phyloP scores from a whole-genome alignment of 1,140 invertebrate genomes.

The Saccostrea glomerata region DNA sequence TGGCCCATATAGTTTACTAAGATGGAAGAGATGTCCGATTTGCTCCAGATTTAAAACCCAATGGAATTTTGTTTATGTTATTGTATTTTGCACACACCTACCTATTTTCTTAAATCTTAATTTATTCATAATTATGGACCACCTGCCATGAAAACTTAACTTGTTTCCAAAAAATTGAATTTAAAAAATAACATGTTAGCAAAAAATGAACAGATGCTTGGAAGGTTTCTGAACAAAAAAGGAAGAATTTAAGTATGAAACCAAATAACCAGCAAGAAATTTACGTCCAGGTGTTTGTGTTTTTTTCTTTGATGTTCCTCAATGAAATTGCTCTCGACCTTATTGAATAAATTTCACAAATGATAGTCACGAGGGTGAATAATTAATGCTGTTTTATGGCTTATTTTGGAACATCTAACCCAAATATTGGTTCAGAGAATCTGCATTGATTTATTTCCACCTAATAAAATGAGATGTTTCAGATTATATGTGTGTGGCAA shows the following conservation, averaged over 20 bases:
- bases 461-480: neutral
- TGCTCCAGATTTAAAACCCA: neutral
- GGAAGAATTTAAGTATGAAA: neutral
- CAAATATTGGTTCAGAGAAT: neutral
- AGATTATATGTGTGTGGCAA: neutral
- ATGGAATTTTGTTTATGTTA: conserved; percentile 37
- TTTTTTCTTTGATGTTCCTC: neutral
- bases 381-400: conserved; percentile 16
- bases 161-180: neutral
- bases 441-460: conserved; percentile 16
- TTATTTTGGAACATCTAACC: neutral
- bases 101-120: neutral
- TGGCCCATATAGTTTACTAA: conserved; percentile 4
- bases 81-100: neutral
- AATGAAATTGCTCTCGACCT: neutral
- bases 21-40: conserved; percentile 21
- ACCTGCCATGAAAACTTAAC: neutral
- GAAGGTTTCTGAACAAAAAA: neutral
- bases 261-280: neutral
- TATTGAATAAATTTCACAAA: neutral
- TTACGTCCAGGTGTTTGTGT: neutral
- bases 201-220: neutral
- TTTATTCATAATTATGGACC: neutral
- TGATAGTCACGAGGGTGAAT: conserved; percentile 17
- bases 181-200: neutral